Conservation (phyloP, 64 coral and sea anemone species). For the Actinia equina region DNA sequence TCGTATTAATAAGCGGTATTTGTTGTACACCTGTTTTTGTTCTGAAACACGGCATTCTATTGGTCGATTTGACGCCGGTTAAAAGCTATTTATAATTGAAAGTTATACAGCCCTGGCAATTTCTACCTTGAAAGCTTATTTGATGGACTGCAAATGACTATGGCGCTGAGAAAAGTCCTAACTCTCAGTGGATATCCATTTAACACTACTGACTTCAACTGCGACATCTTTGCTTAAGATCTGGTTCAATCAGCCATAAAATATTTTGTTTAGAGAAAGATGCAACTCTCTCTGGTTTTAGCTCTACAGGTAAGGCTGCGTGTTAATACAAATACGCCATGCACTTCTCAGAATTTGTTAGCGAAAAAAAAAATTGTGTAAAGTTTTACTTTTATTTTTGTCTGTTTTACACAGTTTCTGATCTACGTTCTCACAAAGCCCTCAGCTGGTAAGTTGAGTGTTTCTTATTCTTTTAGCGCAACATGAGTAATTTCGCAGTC, state of each 20-base stretch:
- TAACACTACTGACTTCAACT: background rate
- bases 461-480: background rate
- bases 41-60: background rate
- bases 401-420: background rate
- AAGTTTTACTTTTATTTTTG: background rate
- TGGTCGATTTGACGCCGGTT: slow-evolving; percentile 12
- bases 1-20: slow-evolving; percentile 15
- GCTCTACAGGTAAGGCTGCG: background rate
- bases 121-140: background rate
- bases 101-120: slow-evolving; percentile 16
- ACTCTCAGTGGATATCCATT: background rate
- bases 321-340: background rate
- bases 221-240: background rate
- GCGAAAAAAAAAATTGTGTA: background rate
- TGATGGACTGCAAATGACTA: slow-evolving; percentile 18
- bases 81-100: slow-evolving; percentile 31
- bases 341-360: background rate
- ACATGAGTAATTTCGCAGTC: background rate
- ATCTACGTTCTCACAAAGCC: background rate
- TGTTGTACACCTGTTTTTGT: slow-evolving; percentile 15
- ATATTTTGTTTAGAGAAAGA: background rate
- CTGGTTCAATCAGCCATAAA: background rate
- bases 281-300: background rate
- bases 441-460: background rate
- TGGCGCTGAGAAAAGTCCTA: background rate